phyloP scores from a whole-genome alignment of 2,797 vertebrate genomes.

The Eremophila alpestris region DNA sequence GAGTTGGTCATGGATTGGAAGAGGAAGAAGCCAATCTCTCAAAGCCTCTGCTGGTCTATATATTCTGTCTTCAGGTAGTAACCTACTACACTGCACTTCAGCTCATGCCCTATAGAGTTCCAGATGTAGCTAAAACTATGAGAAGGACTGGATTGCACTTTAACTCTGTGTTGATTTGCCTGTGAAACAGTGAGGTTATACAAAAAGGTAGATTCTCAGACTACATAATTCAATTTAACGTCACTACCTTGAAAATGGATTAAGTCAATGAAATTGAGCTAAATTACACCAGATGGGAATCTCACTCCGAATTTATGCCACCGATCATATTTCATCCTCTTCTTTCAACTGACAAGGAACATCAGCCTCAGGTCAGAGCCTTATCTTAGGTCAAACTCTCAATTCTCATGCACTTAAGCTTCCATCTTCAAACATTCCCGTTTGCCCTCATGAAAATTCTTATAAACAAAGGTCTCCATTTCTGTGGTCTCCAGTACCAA shows the following conservation, averaged over 20 bases:
- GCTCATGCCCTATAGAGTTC: neutral
- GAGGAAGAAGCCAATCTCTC: neutral
- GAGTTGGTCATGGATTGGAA: neutral
- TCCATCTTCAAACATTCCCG: slow-evolving; percentile 15
- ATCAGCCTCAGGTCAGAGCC: slow-evolving; percentile 30
- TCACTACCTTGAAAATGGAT: slow-evolving; percentile 42
- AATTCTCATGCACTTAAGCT: slow-evolving; percentile 25
- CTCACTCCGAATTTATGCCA: neutral
- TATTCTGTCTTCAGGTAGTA: neutral
- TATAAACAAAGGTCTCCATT: slow-evolving; percentile 1
- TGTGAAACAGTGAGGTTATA: slow-evolving; percentile 25
- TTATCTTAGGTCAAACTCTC: slow-evolving; percentile 53
- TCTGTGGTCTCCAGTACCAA: neutral
- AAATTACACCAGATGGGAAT: slow-evolving; percentile 62
- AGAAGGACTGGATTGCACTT: neutral
- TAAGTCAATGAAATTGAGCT: slow-evolving; percentile 52
- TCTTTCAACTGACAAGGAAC: slow-evolving; percentile 48
- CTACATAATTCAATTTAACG: slow-evolving; percentile 58
- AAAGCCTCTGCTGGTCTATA: neutral
- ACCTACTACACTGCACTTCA: neutral
- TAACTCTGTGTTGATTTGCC: neutral
- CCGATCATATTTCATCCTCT: slow-evolving; percentile 24
- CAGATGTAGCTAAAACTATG: neutral
- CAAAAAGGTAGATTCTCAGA: slow-evolving; percentile 45
- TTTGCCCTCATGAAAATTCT: neutral